Base-by-base conservation (phyloP, 2,113 vertebrate species). In the Chascanopsetta lugubris region DNA sequence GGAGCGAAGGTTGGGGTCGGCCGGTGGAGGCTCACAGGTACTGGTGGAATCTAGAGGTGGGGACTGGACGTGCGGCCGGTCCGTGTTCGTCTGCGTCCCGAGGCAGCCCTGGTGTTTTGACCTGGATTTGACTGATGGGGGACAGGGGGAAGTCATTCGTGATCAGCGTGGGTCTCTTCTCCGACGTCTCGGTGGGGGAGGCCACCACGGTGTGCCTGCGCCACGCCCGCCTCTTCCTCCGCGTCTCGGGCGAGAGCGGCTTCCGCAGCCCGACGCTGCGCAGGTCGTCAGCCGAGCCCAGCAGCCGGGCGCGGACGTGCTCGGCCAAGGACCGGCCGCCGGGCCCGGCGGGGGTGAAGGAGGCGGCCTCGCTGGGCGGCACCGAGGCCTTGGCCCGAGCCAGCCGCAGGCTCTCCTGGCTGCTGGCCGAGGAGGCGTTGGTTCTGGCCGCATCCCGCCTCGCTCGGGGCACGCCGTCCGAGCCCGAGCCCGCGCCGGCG, bases 201-300 rank as follows among this genome's bases (percentile, higher is more conserved):
- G 95, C 94, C 82, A 97, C 94, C 24, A 98, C 96, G 0, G 96
- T 97, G 92, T 98, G 96, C 8, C 96, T 88, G 12, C 97, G 93
- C 95, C 96, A 97, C 34, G 93, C 94, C 61, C 94, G 94, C 42
- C 94, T 95, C 89, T 90, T 95, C 66, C 96, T 88, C 6, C 95
- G 91, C 0, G 94, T 95, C 76, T 97, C 96, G 0, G 97, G 96
- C 0, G 97, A 96, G 61, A 92, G 91, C 0, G 94, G 94, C 20
- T 95, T 92, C 8, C 96, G 89, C 75, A 96, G 85, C 3, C 93
- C 88, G 34, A 95, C 93, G 0, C 84, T 90, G 55, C 94, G 93
- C 80, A 92, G 85, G 89, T 98, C 96, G 0, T 97, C 96, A 0
- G 93, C 89, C 0, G 96, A 96, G 71, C 90, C 90, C 6, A 94